phyloP scores from a whole-genome alignment of 2,797 vertebrate species.

The Typhlichthys eigenmanni region DNA sequence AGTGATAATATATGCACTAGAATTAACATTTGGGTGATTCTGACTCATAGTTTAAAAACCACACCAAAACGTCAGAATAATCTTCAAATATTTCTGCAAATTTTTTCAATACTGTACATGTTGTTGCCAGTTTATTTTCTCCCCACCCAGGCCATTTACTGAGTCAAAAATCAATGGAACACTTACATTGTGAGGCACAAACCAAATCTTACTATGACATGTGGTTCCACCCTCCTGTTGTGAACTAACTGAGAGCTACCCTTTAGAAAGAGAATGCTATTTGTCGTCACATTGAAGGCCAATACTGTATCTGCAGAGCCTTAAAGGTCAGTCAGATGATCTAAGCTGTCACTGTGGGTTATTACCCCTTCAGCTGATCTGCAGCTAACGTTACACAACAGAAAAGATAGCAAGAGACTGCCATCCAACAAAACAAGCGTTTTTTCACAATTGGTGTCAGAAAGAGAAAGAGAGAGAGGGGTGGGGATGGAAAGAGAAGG shows the following conservation, averaged over 20 bases:
- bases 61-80: too few species aligned
- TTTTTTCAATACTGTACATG: too few species aligned
- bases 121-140: too few species aligned
- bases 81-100: too few species aligned
- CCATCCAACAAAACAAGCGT: conserved; percentile 27
- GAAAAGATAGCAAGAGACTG: background rate
- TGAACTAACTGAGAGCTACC: conserved; percentile 32
- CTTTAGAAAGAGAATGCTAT: conserved; percentile 31
- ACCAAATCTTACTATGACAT: background rate
- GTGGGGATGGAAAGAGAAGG: background rate
- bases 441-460: conserved; percentile 40
- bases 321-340: conserved; percentile 44
- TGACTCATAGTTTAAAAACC: too few species aligned
- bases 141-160: too few species aligned
- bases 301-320: conserved; percentile 11
- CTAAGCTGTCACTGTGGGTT: conserved; percentile 32
- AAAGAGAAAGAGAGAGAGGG: conserved; percentile 16
- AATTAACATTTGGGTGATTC: too few species aligned
- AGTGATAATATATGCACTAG: too few species aligned
- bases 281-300: conserved; percentile 24
- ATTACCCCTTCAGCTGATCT: conserved; percentile 24
- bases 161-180: too few species aligned
- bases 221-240: conserved; percentile 8
- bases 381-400: conserved; percentile 1
- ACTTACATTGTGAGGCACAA: too few species aligned